Evolutionary conservation across 2,113 vertebrate species (phyloP).

Genomic region (Laticauda laticaudata): DNA sequence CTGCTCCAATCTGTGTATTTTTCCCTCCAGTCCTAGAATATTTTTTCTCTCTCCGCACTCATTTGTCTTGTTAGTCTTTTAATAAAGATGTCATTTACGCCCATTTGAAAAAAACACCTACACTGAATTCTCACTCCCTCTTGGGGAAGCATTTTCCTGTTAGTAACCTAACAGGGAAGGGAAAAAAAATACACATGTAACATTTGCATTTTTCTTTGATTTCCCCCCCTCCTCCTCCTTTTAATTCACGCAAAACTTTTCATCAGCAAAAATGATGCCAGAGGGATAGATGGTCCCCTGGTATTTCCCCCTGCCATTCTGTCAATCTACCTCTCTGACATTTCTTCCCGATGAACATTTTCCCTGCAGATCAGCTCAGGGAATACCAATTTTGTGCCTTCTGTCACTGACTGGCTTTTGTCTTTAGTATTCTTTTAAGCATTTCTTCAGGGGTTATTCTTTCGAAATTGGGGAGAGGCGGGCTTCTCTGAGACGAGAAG

Average conservation of each 20-base stretch:
- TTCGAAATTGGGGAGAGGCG: neutral
- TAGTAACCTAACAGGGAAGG: neutral
- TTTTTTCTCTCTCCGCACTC: neutral
- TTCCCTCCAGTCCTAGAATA: neutral
- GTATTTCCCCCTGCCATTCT: neutral
- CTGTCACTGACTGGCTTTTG: neutral
- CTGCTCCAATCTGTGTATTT: neutral
- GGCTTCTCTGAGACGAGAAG: neutral
- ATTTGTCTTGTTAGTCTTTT: rapidly evolving
- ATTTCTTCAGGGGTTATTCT: neutral
- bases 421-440: neutral
- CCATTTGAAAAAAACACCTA: neutral
- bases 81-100: neutral
- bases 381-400: neutral
- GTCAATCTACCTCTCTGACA: neutral
- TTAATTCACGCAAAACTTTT: neutral
- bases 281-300: neutral
- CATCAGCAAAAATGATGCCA: neutral
- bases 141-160: neutral
- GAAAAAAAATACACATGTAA: neutral
- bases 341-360: neutral
- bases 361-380: neutral
- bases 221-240: neutral
- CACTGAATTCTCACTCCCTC: neutral
- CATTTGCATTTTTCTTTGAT: neutral